These are phyloP conservation scores for Dolomedes plantarius DNA, from an alignment of 2,888 invertebrate genomes.

Conservation along the genomic window DNA sequence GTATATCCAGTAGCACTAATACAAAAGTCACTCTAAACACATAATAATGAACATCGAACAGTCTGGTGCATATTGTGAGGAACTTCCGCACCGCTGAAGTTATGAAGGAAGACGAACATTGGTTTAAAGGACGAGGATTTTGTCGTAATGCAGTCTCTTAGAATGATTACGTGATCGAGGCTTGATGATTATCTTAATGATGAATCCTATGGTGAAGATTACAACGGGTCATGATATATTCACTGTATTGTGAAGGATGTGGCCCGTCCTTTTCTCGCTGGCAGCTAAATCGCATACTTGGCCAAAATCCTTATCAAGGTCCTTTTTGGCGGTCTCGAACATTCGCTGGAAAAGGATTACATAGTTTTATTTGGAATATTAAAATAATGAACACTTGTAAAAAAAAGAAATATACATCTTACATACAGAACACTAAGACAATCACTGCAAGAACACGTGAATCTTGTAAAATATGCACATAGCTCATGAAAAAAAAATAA, in stretches of 20 bases:
- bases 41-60: conserved; percentile 3
- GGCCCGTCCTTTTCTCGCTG: conserved; percentile 11
- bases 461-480: too few relatives aligned
- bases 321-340: conserved; percentile 28
- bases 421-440: too few relatives aligned
- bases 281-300: background rate
- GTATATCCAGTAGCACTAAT: background rate
- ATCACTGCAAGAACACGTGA: too few relatives aligned
- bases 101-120: conserved; percentile 58
- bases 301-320: conserved; percentile 27
- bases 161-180: conserved; percentile 5
- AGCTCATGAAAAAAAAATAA: too few relatives aligned
- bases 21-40: background rate
- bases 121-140: conserved; percentile 46
- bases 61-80: conserved; percentile 35
- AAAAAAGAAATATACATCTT: too few relatives aligned
- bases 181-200: conserved; percentile 15
- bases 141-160: conserved; percentile 9
- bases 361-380: too few relatives aligned
- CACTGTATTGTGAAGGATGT: conserved; percentile 16
- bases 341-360: conserved; percentile 55
- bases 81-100: conserved; percentile 42
- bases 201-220: background rate
- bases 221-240: conserved; percentile 26
- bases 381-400: too few relatives aligned